Evolutionary conservation across 2,888 invertebrate genomes (phyloP).

Genomic region (Mythimna impura): DNA sequence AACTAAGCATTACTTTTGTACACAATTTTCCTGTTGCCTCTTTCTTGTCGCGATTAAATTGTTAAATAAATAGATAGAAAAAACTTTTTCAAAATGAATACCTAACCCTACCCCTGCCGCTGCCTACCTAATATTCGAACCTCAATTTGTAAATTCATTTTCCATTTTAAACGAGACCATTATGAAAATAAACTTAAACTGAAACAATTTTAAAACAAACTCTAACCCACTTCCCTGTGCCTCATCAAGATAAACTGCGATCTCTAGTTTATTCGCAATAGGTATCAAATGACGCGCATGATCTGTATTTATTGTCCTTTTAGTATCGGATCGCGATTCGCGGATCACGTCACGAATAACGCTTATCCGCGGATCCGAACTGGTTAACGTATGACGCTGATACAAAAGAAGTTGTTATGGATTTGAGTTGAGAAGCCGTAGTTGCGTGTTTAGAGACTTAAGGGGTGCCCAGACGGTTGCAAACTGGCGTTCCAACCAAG

Average conservation of each 20-base stretch:
- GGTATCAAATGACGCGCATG: conserved; percentile 62
- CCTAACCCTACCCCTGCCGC: too few relatives aligned
- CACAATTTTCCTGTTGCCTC: too few relatives aligned
- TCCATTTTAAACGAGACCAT: neutral
- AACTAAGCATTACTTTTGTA: too few relatives aligned
- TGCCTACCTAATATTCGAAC: too few relatives aligned
- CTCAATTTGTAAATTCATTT: neutral
- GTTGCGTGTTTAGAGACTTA: neutral
- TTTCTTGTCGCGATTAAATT: too few relatives aligned
- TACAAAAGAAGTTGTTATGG: conserved; percentile 19
- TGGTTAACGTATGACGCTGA: conserved; percentile 35
- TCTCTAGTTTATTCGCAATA: conserved; percentile 62
- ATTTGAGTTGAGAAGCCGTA: neutral
- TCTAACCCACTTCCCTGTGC: conserved; percentile 20
- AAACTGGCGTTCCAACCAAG: too few relatives aligned
- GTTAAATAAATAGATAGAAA: too few relatives aligned
- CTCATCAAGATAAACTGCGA: conserved; percentile 56
- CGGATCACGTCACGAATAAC: conserved; percentile 48
- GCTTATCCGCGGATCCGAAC: conserved; percentile 44
- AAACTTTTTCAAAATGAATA: too few relatives aligned
- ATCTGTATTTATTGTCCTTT: conserved; percentile 63
- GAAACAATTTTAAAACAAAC: conserved; percentile 18
- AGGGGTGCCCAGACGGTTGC: too few relatives aligned
- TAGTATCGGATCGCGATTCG: conserved; percentile 46
- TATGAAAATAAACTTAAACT: neutral